These are phyloP conservation scores for Emydoidea blandingii DNA, from an alignment of 2,797 vertebrate genomes.

Conservation along the genomic window DNA sequence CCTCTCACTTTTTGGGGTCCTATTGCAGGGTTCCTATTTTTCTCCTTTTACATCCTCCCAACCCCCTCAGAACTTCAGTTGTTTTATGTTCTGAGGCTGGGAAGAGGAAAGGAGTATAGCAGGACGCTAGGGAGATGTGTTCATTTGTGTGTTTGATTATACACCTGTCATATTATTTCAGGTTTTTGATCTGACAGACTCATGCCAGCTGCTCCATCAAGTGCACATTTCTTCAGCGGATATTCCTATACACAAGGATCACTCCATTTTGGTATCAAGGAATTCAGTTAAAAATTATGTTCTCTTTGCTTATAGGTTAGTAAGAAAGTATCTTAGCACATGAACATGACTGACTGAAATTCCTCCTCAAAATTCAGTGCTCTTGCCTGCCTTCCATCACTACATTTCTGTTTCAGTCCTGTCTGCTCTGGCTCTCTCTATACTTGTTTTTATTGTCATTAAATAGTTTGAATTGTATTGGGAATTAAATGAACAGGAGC, in stretches of 20 bases:
- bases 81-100: background rate
- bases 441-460: background rate
- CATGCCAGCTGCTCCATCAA: conserved; percentile 75
- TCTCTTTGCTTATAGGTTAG: conserved; percentile 79
- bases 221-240: conserved; percentile 69
- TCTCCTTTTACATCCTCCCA: background rate
- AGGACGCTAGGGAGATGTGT: background rate
- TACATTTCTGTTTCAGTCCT: background rate
- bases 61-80: background rate
- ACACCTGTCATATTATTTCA: conserved; percentile 39
- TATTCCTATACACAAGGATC: conserved; percentile 72
- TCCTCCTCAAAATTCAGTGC: background rate
- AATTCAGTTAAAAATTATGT: conserved; percentile 77
- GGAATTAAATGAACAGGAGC: background rate
- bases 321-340: conserved; percentile 3
- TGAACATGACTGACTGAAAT: background rate
- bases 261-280: conserved; percentile 75
- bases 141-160: background rate
- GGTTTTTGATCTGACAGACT: conserved; percentile 78
- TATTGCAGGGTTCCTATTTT: background rate
- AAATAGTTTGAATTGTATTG: background rate
- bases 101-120: background rate
- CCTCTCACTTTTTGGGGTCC: background rate
- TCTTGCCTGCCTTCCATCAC: background rate
- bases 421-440: background rate